Evolutionary conservation across 1,140 invertebrate species (phyloP).

Genomic region (Drosophila watanabei): DNA sequence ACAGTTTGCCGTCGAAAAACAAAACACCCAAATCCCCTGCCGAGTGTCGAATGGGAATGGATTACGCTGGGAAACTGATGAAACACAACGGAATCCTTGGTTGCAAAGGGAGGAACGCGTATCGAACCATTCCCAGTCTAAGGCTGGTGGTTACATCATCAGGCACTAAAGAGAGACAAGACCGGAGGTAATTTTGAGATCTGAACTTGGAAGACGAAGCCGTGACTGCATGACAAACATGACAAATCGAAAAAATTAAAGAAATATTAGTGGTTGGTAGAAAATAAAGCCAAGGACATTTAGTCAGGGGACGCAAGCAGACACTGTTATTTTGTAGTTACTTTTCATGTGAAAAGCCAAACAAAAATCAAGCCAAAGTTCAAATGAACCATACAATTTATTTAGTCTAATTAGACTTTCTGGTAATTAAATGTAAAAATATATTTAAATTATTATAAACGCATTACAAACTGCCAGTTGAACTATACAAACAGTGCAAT

Average conservation of each 20-base stretch:
- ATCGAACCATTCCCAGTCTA: constrained; percentile 33
- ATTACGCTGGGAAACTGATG: constrained; percentile 27
- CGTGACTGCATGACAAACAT: not conserved
- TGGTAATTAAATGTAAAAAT: not conserved
- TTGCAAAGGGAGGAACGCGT: constrained; percentile 25
- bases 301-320: not conserved
- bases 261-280: not conserved
- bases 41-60: constrained; percentile 1
- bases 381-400: too few species aligned
- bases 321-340: not conserved
- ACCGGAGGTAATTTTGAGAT: constrained; percentile 2
- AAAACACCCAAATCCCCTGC: constrained; percentile 8
- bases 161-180: constrained; percentile 5
- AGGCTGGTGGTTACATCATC: constrained; percentile 60
- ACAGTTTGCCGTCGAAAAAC: constrained; percentile 63
- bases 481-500: constrained; percentile 1
- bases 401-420: not conserved
- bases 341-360: not conserved
- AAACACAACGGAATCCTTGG: constrained; percentile 25
- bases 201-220: not conserved
- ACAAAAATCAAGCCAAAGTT: not conserved
- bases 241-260: constrained; percentile 4
- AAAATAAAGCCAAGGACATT: not conserved
- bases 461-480: not conserved
- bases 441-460: not conserved